Evolutionary conservation across 2,888 invertebrate genomes (phyloP), one percentile per base, ranked within the genome.

Genomic region (Cephus pygmeus): DNA sequence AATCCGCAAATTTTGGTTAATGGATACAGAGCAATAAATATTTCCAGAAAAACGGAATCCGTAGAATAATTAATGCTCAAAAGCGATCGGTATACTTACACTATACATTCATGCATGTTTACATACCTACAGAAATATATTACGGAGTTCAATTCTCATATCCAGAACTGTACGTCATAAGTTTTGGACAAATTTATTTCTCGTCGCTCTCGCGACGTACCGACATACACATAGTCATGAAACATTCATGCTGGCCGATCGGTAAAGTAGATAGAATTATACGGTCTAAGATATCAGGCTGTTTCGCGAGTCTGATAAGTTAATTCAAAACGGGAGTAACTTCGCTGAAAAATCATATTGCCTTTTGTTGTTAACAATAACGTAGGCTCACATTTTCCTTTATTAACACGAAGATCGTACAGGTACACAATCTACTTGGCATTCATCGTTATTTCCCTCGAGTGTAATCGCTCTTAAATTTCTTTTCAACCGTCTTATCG

Each of bases 211-310:
- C 40, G 1, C 40, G 23, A 23, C 23, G 56, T 6, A 23, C 23
- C 23, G 56, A 56, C 2, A 23, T 56, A 75, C 73, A 12, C 23
- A 76, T 56, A 15, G 33, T 73, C 30, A 4, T 83, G 73, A 85
- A 85, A 83, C 80, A 85, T 82, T 83, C 75, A 85, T 79, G 69
- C 73, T 9, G 73, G 75, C 75, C 77, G 80, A 81, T 83, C 69
- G 75, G 23, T 79, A 75, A 74, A 73, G 77, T 79, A 75, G 79
- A 82, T 75, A 79, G 73, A 80, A 77, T 77, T 80, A 73, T 81
- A 75, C 76, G 77, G 33, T 12, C 76, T 81, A 79, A 83, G 80
- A 80, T 83, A 82, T 80, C 76, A 69, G 35, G 69, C 31, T 12
- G n/a, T n/a, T 6, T 34, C 71, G 11, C 6, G 56, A 23, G 23